Percentiles rank a stretch among this genome's conserved stretches.
Evolutionary conservation across 2,888 invertebrate species (phyloP).

Genomic region (Cecidostiba fungosa): DNA sequence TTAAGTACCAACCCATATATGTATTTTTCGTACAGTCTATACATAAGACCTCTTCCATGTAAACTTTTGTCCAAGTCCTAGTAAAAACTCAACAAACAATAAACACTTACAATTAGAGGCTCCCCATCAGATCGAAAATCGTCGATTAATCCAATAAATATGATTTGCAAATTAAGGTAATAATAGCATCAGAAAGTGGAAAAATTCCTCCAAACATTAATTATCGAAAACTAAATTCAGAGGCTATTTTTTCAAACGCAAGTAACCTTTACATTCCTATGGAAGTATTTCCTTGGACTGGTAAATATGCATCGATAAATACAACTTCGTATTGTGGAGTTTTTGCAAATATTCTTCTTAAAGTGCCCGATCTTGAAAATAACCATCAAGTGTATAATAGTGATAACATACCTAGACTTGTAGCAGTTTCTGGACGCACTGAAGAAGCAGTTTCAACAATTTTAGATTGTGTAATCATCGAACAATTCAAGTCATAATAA

Average conservation of each 20-base stretch:
- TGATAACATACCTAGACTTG: slow-evolving; percentile 87
- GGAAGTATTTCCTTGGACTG: slow-evolving; percentile 82
- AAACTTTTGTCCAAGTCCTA: too few relatives aligned
- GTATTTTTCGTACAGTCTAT: too few relatives aligned
- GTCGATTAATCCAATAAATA: too few relatives aligned
- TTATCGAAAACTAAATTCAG: slow-evolving; percentile 78
- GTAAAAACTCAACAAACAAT: not conserved
- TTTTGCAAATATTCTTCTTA: slow-evolving; percentile 87
- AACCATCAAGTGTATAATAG: slow-evolving; percentile 83
- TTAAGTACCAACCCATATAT: too few relatives aligned
- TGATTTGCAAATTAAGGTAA: slow-evolving; percentile 54
- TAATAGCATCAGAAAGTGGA: slow-evolving; percentile 69
- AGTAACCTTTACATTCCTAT: slow-evolving; percentile 63
- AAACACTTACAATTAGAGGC: too few relatives aligned
- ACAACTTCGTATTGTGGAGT: slow-evolving; percentile 97
- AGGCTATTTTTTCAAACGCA: slow-evolving; percentile 56
- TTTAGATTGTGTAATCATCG: slow-evolving; percentile 82
- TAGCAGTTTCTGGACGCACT: slow-evolving; percentile 90
- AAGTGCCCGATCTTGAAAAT: slow-evolving; percentile 84
- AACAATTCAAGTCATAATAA: not conserved
- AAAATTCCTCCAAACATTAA: slow-evolving; percentile 82
- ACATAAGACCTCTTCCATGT: too few relatives aligned
- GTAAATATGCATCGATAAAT: slow-evolving; percentile 89
- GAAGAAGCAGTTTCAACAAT: slow-evolving; percentile 87
- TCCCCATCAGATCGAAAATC: too few relatives aligned